phyloP scores from a whole-genome alignment of 2,113 vertebrate species.

The Nesogale talazaci region DNA sequence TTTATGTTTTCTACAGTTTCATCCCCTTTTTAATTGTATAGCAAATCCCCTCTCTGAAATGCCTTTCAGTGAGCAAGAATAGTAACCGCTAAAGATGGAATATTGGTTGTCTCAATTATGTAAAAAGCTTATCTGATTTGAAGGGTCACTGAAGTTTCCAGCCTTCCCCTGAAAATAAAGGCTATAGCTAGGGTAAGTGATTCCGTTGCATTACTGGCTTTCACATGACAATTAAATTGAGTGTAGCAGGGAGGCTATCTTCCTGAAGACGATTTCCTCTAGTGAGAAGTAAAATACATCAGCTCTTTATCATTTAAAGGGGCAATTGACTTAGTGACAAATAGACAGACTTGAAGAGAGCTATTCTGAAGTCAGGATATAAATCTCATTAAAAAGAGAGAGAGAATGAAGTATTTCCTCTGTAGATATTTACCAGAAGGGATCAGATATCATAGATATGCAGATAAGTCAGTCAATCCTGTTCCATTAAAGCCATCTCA shows the following conservation, averaged over 20 bases:
- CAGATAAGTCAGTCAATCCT: conserved; percentile 50
- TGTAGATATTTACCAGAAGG: conserved; percentile 66
- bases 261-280: conserved; percentile 67
- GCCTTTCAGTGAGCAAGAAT: conserved; percentile 12
- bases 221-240: conserved; percentile 72
- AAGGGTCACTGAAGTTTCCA: conserved; percentile 71
- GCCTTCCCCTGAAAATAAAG: conserved; percentile 62
- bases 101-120: conserved; percentile 67
- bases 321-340: conserved; percentile 64
- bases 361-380: conserved; percentile 61
- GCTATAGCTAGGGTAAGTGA: not conserved
- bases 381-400: conserved; percentile 61
- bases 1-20: not conserved
- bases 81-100: conserved; percentile 56
- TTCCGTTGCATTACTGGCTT: conserved; percentile 37
- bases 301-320: conserved; percentile 46
- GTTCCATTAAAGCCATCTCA: conserved; percentile 63
- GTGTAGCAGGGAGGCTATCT: conserved; percentile 50
- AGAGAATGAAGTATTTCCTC: conserved; percentile 47
- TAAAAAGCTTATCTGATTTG: conserved; percentile 70
- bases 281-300: conserved; percentile 67
- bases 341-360: conserved; percentile 15
- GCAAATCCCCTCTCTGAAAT: conserved; percentile 5
- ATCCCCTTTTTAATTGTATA: not conserved
- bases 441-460: conserved; percentile 53